A percentile compares a stretch with the other conserved stretches of the same genome.
phyloP scores from a whole-genome alignment of 2,113 vertebrate genomes.

The Puma concolor region DNA sequence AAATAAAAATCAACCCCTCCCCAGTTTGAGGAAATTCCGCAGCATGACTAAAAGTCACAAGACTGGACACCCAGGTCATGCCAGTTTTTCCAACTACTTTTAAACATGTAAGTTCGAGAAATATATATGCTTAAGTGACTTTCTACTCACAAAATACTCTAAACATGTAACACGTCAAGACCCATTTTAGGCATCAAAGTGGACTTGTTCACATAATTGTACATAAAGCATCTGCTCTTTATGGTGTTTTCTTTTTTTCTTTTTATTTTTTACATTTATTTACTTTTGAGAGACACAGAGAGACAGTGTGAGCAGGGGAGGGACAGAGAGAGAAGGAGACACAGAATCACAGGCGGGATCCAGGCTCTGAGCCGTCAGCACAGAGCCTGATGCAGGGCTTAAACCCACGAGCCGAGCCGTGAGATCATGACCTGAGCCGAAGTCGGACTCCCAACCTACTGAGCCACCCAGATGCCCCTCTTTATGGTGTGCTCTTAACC shows the following conservation, averaged over 20 bases:
- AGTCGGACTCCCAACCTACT: too few relatives aligned
- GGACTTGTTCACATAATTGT: background rate
- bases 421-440: too few relatives aligned
- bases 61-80: conserved; percentile 54
- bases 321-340: too few relatives aligned
- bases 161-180: background rate
- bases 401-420: too few relatives aligned
- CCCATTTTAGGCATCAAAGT: background rate
- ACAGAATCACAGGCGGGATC: too few relatives aligned
- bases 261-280: too few relatives aligned
- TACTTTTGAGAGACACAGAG: too few relatives aligned
- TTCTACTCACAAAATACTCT: background rate
- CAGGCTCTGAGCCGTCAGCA: too few relatives aligned
- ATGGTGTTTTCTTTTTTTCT: background rate
- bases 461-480: too few relatives aligned
- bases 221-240: background rate
- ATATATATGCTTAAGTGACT: background rate
- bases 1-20: conserved; percentile 66
- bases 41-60: conserved; percentile 66
- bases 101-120: conserved; percentile 28
- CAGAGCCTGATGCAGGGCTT: too few relatives aligned
- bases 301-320: too few relatives aligned
- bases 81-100: conserved; percentile 36
- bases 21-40: background rate
- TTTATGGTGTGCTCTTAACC: background rate